phyloP scores from a whole-genome alignment of 2,113 vertebrate genomes.

The Zosterops pallidus region DNA sequence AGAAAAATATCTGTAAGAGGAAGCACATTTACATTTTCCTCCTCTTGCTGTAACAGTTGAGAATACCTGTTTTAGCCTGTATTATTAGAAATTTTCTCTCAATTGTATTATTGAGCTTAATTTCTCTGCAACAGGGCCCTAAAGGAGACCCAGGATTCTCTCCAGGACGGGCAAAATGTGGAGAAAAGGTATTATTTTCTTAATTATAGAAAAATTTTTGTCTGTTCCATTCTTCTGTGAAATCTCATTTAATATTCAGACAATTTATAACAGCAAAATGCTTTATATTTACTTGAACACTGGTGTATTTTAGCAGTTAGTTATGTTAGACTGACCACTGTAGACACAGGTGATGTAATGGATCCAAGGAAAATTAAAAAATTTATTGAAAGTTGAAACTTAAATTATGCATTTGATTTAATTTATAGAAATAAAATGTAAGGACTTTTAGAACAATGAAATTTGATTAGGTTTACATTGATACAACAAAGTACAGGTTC shows the following conservation, averaged over 20 bases:
- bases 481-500: not conserved
- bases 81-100: not conserved
- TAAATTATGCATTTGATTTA: not conserved
- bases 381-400: not conserved
- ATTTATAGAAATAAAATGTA: not conserved
- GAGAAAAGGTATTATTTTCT: constrained; percentile 83
- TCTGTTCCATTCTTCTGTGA: not conserved
- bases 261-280: not conserved
- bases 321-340: not conserved
- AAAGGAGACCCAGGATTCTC: constrained; percentile 95
- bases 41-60: not conserved
- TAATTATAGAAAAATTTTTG: not conserved
- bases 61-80: not conserved
- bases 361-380: not conserved
- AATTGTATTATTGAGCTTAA: not conserved
- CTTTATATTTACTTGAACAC: not conserved
- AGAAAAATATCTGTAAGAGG: not conserved
- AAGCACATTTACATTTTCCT: not conserved
- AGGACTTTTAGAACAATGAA: not conserved
- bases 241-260: not conserved
- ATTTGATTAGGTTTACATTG: not conserved
- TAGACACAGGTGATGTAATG: not conserved
- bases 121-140: constrained; percentile 77
- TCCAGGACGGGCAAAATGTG: constrained; percentile 83
- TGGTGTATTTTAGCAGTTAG: not conserved